These are phyloP conservation scores for Autographa gamma DNA, from an alignment of 2,888 invertebrate species.

Conservation along the genomic window DNA sequence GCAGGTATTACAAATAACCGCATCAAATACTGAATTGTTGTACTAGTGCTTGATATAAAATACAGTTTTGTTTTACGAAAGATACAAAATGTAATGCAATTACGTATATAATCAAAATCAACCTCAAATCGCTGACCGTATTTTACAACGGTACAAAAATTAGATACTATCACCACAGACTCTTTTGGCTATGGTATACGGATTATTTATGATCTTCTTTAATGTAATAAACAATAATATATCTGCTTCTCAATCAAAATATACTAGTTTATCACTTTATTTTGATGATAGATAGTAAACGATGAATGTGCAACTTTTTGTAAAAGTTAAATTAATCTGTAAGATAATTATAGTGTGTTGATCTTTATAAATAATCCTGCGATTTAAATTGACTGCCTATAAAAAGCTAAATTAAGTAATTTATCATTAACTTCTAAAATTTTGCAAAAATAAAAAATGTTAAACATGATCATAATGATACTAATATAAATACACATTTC, in stretches of 20 bases:
- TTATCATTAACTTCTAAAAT: no score
- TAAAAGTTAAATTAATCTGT: neutral
- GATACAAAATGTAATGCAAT: constrained; percentile 3
- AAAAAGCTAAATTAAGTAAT: neutral
- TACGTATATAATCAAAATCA: constrained; percentile 11
- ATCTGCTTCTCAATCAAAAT: neutral
- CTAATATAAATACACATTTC: constrained; percentile 6
- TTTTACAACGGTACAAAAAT: constrained; percentile 25
- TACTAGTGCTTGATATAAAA: neutral
- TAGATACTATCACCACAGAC: neutral
- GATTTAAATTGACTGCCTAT: neutral
- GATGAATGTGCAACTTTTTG: neutral
- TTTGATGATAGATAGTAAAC: neutral
- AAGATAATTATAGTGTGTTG: neutral
- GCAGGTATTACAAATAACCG: constrained; percentile 13
- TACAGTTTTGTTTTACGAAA: neutral
- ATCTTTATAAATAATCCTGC: neutral
- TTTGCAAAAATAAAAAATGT: neutral
- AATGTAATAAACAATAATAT: neutral
- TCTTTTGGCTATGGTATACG: neutral
- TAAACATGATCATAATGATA: neutral
- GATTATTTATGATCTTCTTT: neutral
- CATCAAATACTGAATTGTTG: constrained; percentile 4
- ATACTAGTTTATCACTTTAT: neutral
- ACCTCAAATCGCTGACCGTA: constrained; percentile 15